A percentile compares a stretch with the other conserved stretches of the same genome.
phyloP scores from a whole-genome alignment of 1,140 invertebrate genomes.

The Diuraphis noxia region DNA sequence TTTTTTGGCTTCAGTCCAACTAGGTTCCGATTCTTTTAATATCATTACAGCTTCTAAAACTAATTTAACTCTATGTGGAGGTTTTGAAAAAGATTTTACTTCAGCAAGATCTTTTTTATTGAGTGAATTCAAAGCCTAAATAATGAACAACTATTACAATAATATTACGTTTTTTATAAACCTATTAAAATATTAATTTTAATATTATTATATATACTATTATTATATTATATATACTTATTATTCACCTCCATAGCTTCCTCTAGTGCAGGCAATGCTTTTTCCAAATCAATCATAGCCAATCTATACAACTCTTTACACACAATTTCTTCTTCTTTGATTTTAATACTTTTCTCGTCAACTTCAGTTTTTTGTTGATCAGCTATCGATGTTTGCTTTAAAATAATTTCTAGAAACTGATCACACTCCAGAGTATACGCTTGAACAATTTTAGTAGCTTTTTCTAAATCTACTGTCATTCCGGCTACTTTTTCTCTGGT shows the following conservation, averaged over 20 bases:
- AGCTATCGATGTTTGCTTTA: slow-evolving; percentile 75
- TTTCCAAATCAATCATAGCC: slow-evolving; percentile 77
- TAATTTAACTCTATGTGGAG: slow-evolving; percentile 82
- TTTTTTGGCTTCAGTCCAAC: slow-evolving; percentile 82
- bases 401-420: slow-evolving; percentile 74
- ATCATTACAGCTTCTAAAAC: slow-evolving; percentile 89
- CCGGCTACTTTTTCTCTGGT: slow-evolving; percentile 68
- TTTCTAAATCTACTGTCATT: slow-evolving; percentile 66
- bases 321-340: slow-evolving; percentile 76
- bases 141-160: no score
- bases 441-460: slow-evolving; percentile 9
- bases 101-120: slow-evolving; percentile 88
- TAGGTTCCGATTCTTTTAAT: slow-evolving; percentile 74
- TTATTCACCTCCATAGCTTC: slow-evolving; percentile 73
- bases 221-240: no score
- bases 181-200: no score
- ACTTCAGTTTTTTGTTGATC: slow-evolving; percentile 77
- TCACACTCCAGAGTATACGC: slow-evolving; percentile 66
- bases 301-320: slow-evolving; percentile 78
- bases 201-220: no score
- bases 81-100: slow-evolving; percentile 83
- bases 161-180: no score
- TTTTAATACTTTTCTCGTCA: slow-evolving; percentile 69
- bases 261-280: slow-evolving; percentile 81
- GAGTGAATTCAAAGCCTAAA: slow-evolving; percentile 74